phyloP scores from a whole-genome alignment of 2,888 invertebrate genomes.

The Drosophila niveifrons region DNA sequence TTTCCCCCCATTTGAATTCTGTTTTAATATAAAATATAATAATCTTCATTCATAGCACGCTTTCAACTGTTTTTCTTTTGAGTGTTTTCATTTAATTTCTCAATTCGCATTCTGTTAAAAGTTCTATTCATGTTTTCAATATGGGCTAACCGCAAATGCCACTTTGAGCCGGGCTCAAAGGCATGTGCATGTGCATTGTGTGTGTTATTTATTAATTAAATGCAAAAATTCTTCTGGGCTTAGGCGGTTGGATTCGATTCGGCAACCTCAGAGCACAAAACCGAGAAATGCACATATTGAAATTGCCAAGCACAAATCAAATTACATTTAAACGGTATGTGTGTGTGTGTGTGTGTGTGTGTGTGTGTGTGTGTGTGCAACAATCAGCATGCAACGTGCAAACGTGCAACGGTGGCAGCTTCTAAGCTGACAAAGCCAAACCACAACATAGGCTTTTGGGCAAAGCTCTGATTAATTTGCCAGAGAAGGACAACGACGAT shows the following conservation, averaged over 20 bases:
- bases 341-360: not conserved
- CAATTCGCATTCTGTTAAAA: not conserved
- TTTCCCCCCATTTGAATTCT: too few species aligned
- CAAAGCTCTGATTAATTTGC: conserved; percentile 48
- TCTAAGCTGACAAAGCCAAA: conserved; percentile 22
- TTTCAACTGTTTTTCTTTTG: too few species aligned
- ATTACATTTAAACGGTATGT: conserved; percentile 15
- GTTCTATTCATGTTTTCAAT: conserved; percentile 7
- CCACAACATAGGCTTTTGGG: conserved; percentile 42
- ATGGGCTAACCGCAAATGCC: conserved; percentile 14
- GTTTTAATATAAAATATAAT: too few species aligned
- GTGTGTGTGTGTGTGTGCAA: not conserved
- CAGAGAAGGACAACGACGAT: conserved; percentile 4
- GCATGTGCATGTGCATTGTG: conserved; percentile 4
- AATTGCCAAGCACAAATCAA: conserved; percentile 29
- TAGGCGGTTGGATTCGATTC: not conserved
- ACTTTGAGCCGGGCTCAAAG: not conserved
- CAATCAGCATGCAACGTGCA: conserved; percentile 6
- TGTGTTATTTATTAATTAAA: conserved; percentile 43
- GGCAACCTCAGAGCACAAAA: conserved; percentile 5
- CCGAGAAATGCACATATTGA: conserved; percentile 41
- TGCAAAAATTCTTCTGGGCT: conserved; percentile 30
- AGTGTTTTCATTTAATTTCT: not conserved
- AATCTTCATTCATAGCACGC: too few species aligned
- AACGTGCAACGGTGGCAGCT: conserved; percentile 20